A percentile compares a stretch with the other conserved stretches of the same genome.
Evolutionary conservation across 2,113 vertebrate species (phyloP).

Genomic region (Hippocampus guttulatus): DNA sequence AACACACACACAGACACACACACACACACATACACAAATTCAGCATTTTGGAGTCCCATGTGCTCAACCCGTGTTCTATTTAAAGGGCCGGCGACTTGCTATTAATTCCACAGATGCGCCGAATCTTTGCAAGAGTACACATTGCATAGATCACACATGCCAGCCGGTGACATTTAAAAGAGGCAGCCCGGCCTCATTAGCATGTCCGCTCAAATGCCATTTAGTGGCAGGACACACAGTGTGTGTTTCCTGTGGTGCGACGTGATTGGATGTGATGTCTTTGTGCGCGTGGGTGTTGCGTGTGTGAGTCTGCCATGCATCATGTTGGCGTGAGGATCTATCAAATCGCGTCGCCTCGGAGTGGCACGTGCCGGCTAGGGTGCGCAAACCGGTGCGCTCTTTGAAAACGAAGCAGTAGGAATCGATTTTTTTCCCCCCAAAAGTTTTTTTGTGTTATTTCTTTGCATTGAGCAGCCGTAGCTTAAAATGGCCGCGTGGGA

Average conservation of each 20-base stretch:
- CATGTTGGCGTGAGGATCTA: conserved; percentile 8
- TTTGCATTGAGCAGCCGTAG: too few species aligned
- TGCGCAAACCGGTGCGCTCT: conserved; percentile 1
- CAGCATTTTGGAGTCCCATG: conserved; percentile 2
- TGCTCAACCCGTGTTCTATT: not conserved
- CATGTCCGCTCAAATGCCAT: conserved; percentile 37
- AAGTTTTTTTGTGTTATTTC: not conserved
- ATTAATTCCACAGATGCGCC: conserved; percentile 5
- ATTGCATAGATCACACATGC: conserved; percentile 29
- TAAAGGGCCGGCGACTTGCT: not conserved
- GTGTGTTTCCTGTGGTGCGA: conserved; percentile 3
- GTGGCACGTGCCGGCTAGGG: conserved; percentile 10
- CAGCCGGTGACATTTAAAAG: conserved; percentile 33
- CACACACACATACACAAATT: conserved; percentile 34
- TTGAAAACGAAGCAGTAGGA: not conserved
- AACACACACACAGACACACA: conserved; percentile 25
- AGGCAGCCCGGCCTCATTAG: conserved; percentile 34
- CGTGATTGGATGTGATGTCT: conserved; percentile 23
- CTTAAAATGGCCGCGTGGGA: too few species aligned
- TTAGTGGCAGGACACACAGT: conserved; percentile 30
- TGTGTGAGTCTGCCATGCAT: conserved; percentile 4
- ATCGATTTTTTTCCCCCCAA: not conserved
- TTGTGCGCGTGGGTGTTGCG: not conserved
- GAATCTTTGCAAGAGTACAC: conserved; percentile 10
- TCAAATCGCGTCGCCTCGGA: conserved; percentile 14